Conservation (phyloP, 2,888 invertebrate species). For the Congeria kusceri region DNA sequence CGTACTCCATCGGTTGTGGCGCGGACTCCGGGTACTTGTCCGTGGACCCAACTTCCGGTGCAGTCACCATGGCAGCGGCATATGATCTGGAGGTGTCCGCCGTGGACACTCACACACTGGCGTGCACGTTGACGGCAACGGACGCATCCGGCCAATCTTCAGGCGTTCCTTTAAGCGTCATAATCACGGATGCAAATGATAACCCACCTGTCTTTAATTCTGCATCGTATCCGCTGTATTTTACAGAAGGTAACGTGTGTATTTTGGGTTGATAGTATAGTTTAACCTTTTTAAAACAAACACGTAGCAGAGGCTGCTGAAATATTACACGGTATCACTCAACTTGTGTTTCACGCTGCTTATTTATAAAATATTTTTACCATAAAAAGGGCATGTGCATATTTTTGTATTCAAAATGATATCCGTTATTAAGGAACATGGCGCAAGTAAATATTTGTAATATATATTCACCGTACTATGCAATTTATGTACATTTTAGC, state of each 20-base stretch:
- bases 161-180: slow-evolving; percentile 38
- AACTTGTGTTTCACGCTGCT: too few species aligned
- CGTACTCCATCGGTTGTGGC: slow-evolving; percentile 34
- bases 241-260: neutral
- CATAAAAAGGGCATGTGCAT: too few species aligned
- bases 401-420: too few species aligned
- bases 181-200: slow-evolving; percentile 51
- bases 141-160: slow-evolving; percentile 51
- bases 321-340: too few species aligned
- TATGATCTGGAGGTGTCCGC: slow-evolving; percentile 46
- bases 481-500: too few species aligned
- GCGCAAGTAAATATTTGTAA: too few species aligned
- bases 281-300: too few species aligned
- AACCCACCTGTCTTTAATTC: slow-evolving; percentile 29
- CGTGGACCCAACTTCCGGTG: slow-evolving; percentile 37
- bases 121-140: slow-evolving; percentile 44
- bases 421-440: too few species aligned
- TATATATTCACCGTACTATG: too few species aligned
- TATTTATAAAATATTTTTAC: too few species aligned
- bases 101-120: slow-evolving; percentile 41
- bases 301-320: too few species aligned
- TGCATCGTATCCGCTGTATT: slow-evolving; percentile 6
- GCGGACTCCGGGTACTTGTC: slow-evolving; percentile 39
- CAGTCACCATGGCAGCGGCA: slow-evolving; percentile 49
- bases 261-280: too few species aligned